A percentile compares a stretch with the other conserved stretches of the same genome.
Evolutionary conservation across 2,113 vertebrate species (phyloP).

Genomic region (Manacus vitellinus): DNA sequence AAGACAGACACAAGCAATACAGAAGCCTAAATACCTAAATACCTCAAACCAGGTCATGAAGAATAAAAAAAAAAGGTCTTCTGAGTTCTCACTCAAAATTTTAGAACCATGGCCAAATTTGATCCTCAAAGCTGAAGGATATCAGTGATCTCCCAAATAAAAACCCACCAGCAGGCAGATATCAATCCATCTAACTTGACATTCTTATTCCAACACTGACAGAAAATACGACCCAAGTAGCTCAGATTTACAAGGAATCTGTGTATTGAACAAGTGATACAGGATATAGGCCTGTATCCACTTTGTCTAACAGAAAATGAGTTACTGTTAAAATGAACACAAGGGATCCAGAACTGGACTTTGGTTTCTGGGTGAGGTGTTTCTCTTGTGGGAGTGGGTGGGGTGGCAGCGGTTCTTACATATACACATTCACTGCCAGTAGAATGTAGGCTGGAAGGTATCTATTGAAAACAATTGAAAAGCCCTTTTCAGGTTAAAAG

Average conservation of each 20-base stretch:
- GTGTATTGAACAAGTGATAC: neutral
- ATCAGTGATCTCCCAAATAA: neutral
- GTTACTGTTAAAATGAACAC: neutral
- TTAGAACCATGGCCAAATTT: neutral
- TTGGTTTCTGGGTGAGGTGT: fast-evolving
- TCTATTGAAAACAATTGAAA: neutral
- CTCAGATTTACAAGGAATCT: neutral
- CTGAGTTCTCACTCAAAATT: neutral
- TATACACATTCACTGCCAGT: neutral
- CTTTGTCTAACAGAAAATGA: neutral
- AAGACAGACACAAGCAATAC: neutral
- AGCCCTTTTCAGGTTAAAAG: neutral
- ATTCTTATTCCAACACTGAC: neutral
- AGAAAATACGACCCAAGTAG: fast-evolving
- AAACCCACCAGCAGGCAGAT: neutral
- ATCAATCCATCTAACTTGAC: neutral
- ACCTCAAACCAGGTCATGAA: neutral
- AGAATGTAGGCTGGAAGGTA: neutral
- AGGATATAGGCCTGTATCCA: neutral
- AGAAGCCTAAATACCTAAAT: neutral
- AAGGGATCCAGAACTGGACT: neutral
- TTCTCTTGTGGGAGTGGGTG: neutral
- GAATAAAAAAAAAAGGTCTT: neutral
- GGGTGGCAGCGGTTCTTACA: neutral
- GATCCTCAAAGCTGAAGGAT: neutral